These are phyloP conservation scores for Ennomos fuscantarius DNA, from an alignment of 2,888 invertebrate genomes.

Conservation along the genomic window DNA sequence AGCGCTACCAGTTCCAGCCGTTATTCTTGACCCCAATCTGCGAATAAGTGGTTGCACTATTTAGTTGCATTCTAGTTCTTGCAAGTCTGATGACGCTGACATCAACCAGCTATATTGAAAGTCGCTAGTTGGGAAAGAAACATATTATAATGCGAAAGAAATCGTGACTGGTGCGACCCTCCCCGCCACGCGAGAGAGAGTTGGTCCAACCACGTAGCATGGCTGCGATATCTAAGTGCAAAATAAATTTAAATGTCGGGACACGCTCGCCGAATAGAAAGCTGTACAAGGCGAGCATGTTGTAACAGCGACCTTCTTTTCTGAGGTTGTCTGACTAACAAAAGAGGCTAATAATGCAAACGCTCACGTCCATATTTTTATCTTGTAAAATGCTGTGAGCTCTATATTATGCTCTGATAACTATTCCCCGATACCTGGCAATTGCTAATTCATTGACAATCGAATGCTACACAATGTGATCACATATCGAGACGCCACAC, in stretches of 20 bases:
- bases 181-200: constrained; percentile 78
- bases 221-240: constrained; percentile 74
- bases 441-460: constrained; percentile 56
- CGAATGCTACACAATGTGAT: constrained; percentile 58
- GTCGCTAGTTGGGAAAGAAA: constrained; percentile 57
- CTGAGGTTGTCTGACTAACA: constrained; percentile 67
- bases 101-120: constrained; percentile 65
- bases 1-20: constrained; percentile 63
- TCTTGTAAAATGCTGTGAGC: constrained; percentile 69
- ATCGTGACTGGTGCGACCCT: constrained; percentile 76
- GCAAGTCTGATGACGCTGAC: constrained; percentile 41
- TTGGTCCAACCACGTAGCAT: constrained; percentile 61
- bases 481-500: constrained; percentile 66
- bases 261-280: constrained; percentile 82
- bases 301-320: constrained; percentile 83
- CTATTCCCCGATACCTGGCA: constrained; percentile 59
- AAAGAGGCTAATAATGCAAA: constrained; percentile 78
- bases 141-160: constrained; percentile 67
- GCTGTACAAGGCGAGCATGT: constrained; percentile 82
- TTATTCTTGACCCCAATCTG: constrained; percentile 77
- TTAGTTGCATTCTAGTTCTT: constrained; percentile 54
- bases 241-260: constrained; percentile 83
- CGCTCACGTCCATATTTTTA: constrained; percentile 63
- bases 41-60: constrained; percentile 56
- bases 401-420: constrained; percentile 76